These are phyloP conservation scores for Chromoteleia sp. DNA, from an alignment of 2,888 invertebrate genomes.

Conservation along the genomic window DNA sequence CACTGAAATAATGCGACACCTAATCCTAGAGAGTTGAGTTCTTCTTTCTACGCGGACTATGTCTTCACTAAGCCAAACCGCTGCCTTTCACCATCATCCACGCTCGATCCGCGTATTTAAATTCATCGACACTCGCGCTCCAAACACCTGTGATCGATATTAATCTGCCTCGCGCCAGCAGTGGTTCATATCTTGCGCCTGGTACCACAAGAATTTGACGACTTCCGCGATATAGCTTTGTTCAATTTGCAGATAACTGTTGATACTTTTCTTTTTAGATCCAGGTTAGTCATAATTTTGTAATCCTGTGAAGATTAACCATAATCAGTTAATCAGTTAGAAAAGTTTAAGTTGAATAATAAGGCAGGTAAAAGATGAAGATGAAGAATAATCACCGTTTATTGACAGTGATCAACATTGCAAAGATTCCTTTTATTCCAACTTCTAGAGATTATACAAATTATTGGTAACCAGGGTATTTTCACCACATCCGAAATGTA, in stretches of 20 bases:
- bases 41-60: constrained; percentile 6
- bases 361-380: too few species aligned
- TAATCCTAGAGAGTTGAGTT: constrained; percentile 19
- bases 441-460: neutral
- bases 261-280: neutral
- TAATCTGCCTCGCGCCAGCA: constrained; percentile 33
- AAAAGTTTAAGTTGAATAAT: neutral
- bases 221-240: neutral
- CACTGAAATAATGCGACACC: constrained; percentile 54
- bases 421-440: too few species aligned
- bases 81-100: constrained; percentile 64
- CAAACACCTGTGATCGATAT: constrained; percentile 66
- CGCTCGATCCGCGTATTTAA: constrained; percentile 52
- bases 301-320: neutral
- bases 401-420: neutral
- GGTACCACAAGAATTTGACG: neutral
- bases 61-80: constrained; percentile 45
- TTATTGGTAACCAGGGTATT: too few species aligned
- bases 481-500: too few species aligned
- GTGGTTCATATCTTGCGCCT: neutral
- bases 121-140: constrained; percentile 56
- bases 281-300: neutral
- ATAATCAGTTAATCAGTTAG: neutral
- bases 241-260: neutral
- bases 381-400: neutral